These are phyloP conservation scores for Cosmia pyralina DNA, from an alignment of 2,888 invertebrate genomes.

Conservation along the genomic window DNA sequence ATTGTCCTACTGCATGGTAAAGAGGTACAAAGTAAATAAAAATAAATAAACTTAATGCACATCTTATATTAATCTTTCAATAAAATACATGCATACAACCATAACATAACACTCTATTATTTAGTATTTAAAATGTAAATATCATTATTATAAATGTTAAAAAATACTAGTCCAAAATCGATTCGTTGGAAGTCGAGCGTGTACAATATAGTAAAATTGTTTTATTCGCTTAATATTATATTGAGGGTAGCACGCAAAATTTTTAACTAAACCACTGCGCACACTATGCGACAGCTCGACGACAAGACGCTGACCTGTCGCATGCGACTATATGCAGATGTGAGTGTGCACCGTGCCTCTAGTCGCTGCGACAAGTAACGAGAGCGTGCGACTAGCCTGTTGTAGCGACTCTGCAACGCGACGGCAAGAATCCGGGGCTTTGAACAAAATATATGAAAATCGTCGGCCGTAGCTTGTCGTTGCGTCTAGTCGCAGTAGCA, in stretches of 20 bases:
- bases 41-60: constrained; percentile 57
- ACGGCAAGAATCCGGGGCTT: background rate
- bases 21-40: constrained; percentile 26
- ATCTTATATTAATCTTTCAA: constrained; percentile 67
- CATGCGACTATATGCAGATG: background rate
- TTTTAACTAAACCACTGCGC: constrained; percentile 26
- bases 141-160: constrained; percentile 74
- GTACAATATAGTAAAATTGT: constrained; percentile 59
- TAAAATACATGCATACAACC: constrained; percentile 64
- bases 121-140: constrained; percentile 73
- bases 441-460: background rate
- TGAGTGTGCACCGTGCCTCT: background rate
- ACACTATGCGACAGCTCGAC: background rate
- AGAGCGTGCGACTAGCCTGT: background rate
- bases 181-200: constrained; percentile 55
- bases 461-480: background rate
- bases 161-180: constrained; percentile 75
- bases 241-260: constrained; percentile 45
- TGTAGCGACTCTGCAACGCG: background rate
- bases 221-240: constrained; percentile 83
- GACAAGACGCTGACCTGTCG: background rate
- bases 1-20: background rate
- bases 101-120: constrained; percentile 79
- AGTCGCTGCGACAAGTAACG: background rate
- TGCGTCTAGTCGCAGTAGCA: background rate